Percentiles rank a stretch among this genome's conserved stretches.
phyloP scores from a whole-genome alignment of 1,140 invertebrate species.

The Saccostrea cuccullata region DNA sequence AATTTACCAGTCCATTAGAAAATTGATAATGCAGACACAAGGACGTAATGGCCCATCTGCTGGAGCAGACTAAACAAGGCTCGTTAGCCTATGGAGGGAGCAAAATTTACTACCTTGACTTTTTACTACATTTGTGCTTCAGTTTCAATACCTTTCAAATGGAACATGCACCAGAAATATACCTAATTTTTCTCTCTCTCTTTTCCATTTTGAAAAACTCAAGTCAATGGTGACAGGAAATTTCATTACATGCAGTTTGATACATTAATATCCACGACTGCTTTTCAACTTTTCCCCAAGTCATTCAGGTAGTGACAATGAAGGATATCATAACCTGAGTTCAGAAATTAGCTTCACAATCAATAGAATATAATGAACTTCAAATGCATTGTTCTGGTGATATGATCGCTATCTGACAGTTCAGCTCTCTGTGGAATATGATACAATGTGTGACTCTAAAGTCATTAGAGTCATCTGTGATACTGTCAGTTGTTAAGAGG shows the following conservation, averaged over 20 bases:
- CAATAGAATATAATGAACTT: neutral
- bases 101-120: neutral
- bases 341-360: neutral
- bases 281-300: neutral
- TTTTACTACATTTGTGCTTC: too few species aligned
- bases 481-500: too few species aligned
- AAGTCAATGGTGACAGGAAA: too few species aligned
- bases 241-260: too few species aligned
- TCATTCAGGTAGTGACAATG: neutral
- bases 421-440: neutral
- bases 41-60: neutral
- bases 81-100: neutral
- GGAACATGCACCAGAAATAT: too few species aligned
- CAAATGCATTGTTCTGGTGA: neutral
- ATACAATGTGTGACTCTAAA: neutral
- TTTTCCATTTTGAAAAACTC: too few species aligned
- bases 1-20: constrained; percentile 1
- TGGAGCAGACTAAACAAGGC: neutral
- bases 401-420: neutral
- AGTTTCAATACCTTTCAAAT: too few species aligned
- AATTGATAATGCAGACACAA: neutral
- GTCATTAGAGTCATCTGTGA: neutral
- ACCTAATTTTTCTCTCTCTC: too few species aligned
- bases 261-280: too few species aligned
- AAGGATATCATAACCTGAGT: neutral